These are phyloP conservation scores for Galendromus occidentalis DNA, from an alignment of 1,140 invertebrate species.

Conservation along the genomic window DNA sequence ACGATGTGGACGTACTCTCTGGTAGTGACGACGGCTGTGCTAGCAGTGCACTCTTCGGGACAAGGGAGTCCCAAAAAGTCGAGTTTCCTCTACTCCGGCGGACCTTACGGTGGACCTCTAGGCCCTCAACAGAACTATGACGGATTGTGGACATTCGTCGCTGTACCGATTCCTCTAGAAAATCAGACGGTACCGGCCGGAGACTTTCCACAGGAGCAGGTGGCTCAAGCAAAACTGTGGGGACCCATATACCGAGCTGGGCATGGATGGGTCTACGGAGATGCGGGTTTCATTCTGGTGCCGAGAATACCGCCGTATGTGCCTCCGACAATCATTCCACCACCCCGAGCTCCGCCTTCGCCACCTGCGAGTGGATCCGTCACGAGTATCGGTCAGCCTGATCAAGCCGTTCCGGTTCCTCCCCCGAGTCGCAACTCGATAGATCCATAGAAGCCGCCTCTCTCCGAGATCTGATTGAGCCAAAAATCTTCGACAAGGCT, in stretches of 20 bases:
- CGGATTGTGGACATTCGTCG: not conserved
- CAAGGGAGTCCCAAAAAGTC: not conserved
- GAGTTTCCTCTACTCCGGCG: not conserved
- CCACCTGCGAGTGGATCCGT: not conserved
- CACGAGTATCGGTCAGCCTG: not conserved
- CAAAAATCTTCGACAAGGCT: too few species aligned
- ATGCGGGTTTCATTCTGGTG: not conserved
- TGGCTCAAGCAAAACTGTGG: constrained; percentile 1
- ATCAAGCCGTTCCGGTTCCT: not conserved
- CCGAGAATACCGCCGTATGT: not conserved
- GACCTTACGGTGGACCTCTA: not conserved
- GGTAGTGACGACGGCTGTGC: too few species aligned
- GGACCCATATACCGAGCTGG: not conserved
- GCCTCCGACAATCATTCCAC: not conserved
- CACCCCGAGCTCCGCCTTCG: not conserved
- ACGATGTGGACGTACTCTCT: too few species aligned
- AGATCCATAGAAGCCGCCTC: not conserved
- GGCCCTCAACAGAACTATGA: not conserved
- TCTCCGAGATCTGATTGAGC: too few species aligned
- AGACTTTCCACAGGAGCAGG: not conserved
- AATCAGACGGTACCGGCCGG: not conserved
- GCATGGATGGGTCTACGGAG: not conserved
- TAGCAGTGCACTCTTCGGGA: too few species aligned
- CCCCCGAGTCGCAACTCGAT: not conserved
- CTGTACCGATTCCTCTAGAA: not conserved